phyloP scores from a whole-genome alignment of 2,888 invertebrate genomes.

The Lepidonotus clava region DNA sequence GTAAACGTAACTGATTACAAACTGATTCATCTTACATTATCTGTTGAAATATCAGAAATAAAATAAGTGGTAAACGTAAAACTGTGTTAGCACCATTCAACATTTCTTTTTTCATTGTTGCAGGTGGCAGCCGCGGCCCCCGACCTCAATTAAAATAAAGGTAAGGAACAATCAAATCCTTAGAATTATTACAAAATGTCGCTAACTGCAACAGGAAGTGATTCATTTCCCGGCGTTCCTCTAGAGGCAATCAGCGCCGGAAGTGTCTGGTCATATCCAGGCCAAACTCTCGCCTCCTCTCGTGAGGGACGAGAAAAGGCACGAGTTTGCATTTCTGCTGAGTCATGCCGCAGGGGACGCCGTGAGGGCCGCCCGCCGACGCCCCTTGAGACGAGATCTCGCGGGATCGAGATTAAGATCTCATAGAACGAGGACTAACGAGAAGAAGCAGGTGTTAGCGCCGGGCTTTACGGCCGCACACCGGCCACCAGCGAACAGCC shows the following conservation, averaged over 20 bases:
- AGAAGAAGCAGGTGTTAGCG: slow-evolving; percentile 13
- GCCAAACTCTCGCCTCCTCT: neutral
- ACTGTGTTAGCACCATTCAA: too few species aligned
- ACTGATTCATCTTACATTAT: too few species aligned
- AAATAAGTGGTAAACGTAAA: too few species aligned
- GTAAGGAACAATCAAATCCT: neutral
- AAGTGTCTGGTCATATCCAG: neutral
- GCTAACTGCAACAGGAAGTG: neutral
- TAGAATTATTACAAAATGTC: neutral
- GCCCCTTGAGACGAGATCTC: neutral
- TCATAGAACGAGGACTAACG: slow-evolving; percentile 15
- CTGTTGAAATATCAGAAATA: too few species aligned
- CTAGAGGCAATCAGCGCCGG: neutral
- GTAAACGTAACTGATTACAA: too few species aligned
- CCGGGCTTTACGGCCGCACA: neutral
- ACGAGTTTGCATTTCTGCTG: slow-evolving; percentile 19
- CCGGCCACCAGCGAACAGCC: neutral
- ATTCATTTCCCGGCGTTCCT: neutral
- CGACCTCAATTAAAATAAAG: neutral
- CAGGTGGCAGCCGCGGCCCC: neutral
- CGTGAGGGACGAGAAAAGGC: slow-evolving; percentile 5
- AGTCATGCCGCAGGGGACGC: neutral
- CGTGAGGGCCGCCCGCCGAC: neutral
- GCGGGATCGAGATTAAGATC: slow-evolving; percentile 31
- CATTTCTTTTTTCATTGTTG: neutral